Base-by-base conservation (phyloP, 2,888 invertebrate genomes). In the Sialis lutaria region DNA sequence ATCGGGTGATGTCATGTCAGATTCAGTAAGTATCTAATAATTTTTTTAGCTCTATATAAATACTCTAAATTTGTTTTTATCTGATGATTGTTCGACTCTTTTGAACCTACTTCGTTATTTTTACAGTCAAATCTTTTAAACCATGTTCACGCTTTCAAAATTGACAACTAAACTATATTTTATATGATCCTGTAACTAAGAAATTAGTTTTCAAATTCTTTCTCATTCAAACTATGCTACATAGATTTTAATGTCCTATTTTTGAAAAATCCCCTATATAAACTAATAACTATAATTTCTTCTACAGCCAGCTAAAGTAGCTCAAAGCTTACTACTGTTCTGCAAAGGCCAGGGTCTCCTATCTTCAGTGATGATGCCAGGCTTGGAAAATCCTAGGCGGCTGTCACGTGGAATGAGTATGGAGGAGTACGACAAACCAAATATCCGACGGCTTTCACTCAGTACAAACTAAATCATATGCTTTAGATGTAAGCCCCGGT, bases 341-440 rank as follows among this genome's bases (percentile, higher is more conserved):
- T 83, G 87, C 67, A 90, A 91, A 64, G 90, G 90, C 1, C 82
- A 87, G 61, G 89, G 90, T 2, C 67, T 80, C 52, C 72, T 87
- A 58, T 87, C 87, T 40, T 86, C 86, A 0, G 77, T 87, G 40
- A 79, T 84, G 1, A 78, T 87, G 64, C 85, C 85, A 0, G 83
- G 86, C 10, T 79, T 88, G 44, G 83, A 84, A 60, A 40, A 22
- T n/a, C 40, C 40, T 7, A 74, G 85, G 45, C 75, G 76, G 57
- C 70, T 78, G 64, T 74, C 74, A 3, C 72, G 77, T 32, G 76
- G 75, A 49, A 79, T 85, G 73, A 81, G 81, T 50, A 85, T 85
- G 84, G 84, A 85, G 59, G 84, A 85, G 60, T 84, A 84, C 63
- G 84, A 84, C 68, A 78, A 78, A 58, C 84, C 84, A 37, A 83